Evolutionary conservation across 2,888 invertebrate species (phyloP).

Genomic region (Tachina lurida): DNA sequence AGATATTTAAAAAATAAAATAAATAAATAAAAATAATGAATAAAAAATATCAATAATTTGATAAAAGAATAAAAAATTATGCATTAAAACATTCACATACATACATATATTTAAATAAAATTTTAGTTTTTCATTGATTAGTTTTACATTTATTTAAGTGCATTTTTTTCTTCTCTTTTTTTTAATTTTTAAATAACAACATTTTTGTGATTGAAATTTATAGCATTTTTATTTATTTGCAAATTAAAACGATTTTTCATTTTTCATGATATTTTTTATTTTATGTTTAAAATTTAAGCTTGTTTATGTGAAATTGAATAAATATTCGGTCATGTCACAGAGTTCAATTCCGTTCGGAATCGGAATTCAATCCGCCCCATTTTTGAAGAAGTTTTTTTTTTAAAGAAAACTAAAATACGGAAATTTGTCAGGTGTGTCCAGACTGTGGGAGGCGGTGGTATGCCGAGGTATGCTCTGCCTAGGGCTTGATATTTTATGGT

Average conservation of each 20-base stretch:
- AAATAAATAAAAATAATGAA: not conserved
- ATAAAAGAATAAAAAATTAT: not conserved
- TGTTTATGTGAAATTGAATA: slow-evolving; percentile 10
- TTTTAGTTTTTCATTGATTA: slow-evolving; percentile 65
- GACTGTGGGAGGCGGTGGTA: no score
- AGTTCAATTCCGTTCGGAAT: no score
- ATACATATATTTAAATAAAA: slow-evolving; percentile 57
- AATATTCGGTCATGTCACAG: no score
- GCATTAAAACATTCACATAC: slow-evolving; percentile 12
- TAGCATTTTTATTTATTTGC: slow-evolving; percentile 40
- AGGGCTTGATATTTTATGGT: no score
- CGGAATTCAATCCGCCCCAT: no score
- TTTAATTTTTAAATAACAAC: not conserved
- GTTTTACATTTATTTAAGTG: slow-evolving; percentile 50
- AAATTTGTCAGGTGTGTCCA: no score
- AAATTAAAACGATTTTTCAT: not conserved
- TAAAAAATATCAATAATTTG: slow-evolving; percentile 40
- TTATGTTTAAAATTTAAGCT: not conserved
- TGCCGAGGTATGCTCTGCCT: no score
- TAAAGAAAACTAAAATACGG: no score
- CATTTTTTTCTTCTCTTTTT: slow-evolving; percentile 10
- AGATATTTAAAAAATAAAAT: not conserved
- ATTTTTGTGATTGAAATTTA: slow-evolving; percentile 53
- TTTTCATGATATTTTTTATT: slow-evolving; percentile 13
- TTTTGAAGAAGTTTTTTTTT: no score